Base-by-base conservation (phyloP, 2,797 vertebrate species). In the Allobates femoralis region DNA sequence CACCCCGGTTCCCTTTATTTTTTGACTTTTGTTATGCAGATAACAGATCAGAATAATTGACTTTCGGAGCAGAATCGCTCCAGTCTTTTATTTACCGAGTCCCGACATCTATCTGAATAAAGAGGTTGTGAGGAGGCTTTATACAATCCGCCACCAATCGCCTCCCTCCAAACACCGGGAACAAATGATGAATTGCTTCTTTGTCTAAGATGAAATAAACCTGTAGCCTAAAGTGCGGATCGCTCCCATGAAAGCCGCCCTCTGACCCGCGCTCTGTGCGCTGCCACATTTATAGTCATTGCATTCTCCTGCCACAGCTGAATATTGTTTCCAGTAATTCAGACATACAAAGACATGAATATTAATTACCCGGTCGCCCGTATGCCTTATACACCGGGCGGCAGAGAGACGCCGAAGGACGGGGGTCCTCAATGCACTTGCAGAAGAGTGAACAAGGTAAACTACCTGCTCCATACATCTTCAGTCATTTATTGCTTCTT, bases 1-100 rank as follows among this genome's bases (percentile, higher is more conserved):
- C 32, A 19, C 18, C 23, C 2, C 30, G 32, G 21, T n/a, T 34
- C 67, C 34, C 32, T 8, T 66, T 30, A 66, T 66, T 66, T 30
- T 66, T 19, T 2, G 19, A 19, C 34, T 23, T 69, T 73, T 73
- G 69, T 73, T 46, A 26, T 73, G 37, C 19, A 73, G 69, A 73
- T 46, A 50, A n/a, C 14, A 34, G 69, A 73, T 73, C 69, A n/a
- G 69, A 73, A 73, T 73, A 73, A 73, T 73, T n/a, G 67, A 71
- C 34, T n/a, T 23, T 26, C 3, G n/a, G 12, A 73, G 37, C 37
- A n/a, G 10, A 46, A 73, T 71, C 14, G 2, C 26, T 64, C 11
- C 30, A 66, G 26, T 6, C 23, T 50, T 73, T 46, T 41, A 26
- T 66, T 66, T 28, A 7, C 15, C 62, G 60, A 64, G 19, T 12